phyloP scores from a whole-genome alignment of 2,888 invertebrate genomes.

The Mimachlamys varia region DNA sequence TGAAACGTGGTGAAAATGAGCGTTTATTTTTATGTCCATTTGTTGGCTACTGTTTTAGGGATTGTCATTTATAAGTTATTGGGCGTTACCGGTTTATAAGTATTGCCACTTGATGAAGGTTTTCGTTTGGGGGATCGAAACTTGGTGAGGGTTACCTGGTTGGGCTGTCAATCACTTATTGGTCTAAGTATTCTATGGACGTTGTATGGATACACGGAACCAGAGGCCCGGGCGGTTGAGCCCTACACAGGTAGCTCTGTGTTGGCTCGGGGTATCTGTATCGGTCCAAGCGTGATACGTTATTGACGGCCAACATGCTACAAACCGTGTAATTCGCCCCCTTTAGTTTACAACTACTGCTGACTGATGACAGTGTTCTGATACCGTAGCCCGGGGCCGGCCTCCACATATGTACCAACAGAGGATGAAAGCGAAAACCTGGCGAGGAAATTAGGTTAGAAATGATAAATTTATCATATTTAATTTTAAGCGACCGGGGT shows the following conservation, averaged over 20 bases:
- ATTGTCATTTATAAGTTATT: too few species aligned
- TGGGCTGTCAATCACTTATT: too few species aligned
- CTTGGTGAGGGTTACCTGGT: too few species aligned
- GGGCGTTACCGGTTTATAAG: too few species aligned
- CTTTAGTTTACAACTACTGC: neutral
- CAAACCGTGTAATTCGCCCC: constrained; percentile 22
- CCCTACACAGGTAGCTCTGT: too few species aligned
- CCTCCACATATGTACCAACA: neutral
- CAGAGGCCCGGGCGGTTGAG: neutral
- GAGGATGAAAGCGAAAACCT: neutral
- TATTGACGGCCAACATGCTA: neutral
- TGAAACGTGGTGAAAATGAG: too few species aligned
- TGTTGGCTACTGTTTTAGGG: too few species aligned
- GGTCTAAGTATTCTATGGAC: too few species aligned
- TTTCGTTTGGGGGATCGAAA: too few species aligned
- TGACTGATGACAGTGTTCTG: neutral
- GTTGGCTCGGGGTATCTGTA: neutral
- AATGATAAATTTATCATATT: neutral
- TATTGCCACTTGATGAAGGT: too few species aligned
- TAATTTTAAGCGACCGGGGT: neutral
- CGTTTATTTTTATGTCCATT: too few species aligned
- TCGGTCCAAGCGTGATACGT: neutral
- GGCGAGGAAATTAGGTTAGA: neutral
- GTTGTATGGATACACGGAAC: neutral
- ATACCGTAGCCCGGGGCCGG: neutral